Evolutionary conservation across 2,113 vertebrate genomes (phyloP), one percentile per base, ranked within the genome.

Genomic region (Grantiella picta): DNA sequence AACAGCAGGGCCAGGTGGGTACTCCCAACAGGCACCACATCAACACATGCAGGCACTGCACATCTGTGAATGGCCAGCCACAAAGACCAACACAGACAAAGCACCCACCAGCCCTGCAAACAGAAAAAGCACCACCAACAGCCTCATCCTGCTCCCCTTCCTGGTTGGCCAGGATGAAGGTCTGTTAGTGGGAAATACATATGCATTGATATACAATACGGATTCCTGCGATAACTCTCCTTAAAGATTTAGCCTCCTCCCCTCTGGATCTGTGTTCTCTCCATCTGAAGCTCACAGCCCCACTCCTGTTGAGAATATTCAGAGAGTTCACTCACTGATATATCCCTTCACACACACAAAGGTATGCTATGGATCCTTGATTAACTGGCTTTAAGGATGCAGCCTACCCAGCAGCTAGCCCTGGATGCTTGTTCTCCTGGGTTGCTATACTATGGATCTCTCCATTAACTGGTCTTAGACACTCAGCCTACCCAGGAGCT

Each of bases 41-140:
- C 52, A 63, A 90, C 57, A 42, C 47, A 44, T 9, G 25, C 14
- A 93, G 61, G 35, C 38, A 90, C 14, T 63, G 57, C 38, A 72
- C 38, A 31, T 22, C 44, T 13, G 4, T 42, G 59, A 38, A 69
- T 17, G 47, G 80, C 63, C 75, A 65, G 82, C 44, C 68, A 92
- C 2, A 1, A 66, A 40, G 36, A 69, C 18, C 71, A 92, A 11
- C 61, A 82, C 44, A 54, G 57, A 59, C 69, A 89, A 68, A 85
- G 60, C 70, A 82, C 53, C 75, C 92, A 88, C 35, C 75, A 90
- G 75, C 33, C 79, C 88, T 11, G 53, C 87, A 89, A 89, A 96
- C 72, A 94, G 87, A 84, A 93, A 93, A 35, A 92, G 65, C 57
- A 93, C 38, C 60, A 95, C 49, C 76, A 92, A 44, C 0, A 2